Evolutionary conservation across 2,888 invertebrate species (phyloP).

Genomic region (Tillus elongatus): DNA sequence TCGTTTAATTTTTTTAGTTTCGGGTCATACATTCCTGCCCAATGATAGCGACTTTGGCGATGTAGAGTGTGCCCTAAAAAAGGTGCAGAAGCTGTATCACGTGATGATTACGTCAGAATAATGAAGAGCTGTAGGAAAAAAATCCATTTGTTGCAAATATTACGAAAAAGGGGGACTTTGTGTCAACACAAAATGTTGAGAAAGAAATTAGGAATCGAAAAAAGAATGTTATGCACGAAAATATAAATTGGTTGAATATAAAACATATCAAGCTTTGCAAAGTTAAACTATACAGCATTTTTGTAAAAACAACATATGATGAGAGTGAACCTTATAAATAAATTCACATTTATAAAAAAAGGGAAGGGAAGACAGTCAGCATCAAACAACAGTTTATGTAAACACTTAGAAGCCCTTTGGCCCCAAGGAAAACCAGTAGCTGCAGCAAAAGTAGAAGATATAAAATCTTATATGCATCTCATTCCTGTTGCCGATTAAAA

Average conservation of each 20-base stretch:
- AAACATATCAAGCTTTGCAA: neutral
- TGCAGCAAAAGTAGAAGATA: neutral
- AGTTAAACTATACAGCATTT: neutral
- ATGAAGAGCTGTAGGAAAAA: conserved; percentile 21
- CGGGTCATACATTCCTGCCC: conserved; percentile 24
- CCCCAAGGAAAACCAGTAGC: neutral
- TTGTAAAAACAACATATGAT: neutral
- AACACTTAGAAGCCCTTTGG: neutral
- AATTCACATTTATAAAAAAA: neutral
- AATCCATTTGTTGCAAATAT: conserved; percentile 17
- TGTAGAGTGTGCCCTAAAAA: conserved; percentile 22
- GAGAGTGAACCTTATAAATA: neutral
- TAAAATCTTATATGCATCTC: neutral
- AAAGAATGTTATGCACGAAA: conserved; percentile 14
- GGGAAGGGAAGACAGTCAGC: neutral
- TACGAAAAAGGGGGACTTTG: conserved; percentile 16
- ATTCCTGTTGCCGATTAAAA: neutral
- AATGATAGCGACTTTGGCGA: conserved; percentile 24
- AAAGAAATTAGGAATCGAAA: conserved; percentile 14
- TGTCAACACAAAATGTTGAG: conserved; percentile 13
- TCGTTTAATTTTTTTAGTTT: too few relatives aligned
- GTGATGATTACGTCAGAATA: conserved; percentile 20
- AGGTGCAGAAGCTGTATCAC: conserved; percentile 18
- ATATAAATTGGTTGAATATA: conserved; percentile 17
- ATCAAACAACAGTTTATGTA: neutral